These are phyloP conservation scores for Tetramorium simillimum DNA, from an alignment of 1,140 invertebrate genomes.

Conservation along the genomic window DNA sequence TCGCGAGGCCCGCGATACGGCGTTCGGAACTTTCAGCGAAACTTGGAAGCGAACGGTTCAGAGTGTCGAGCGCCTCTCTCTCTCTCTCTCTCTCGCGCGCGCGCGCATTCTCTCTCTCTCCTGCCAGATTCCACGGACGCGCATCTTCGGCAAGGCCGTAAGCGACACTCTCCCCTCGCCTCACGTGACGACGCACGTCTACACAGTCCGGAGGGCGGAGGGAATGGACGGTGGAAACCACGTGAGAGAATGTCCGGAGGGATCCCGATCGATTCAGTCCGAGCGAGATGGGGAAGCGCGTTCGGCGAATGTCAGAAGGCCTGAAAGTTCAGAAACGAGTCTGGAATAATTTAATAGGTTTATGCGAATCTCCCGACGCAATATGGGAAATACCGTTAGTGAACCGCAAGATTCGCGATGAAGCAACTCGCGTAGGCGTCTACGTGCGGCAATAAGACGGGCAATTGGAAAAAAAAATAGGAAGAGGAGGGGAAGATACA, in stretches of 20 bases:
- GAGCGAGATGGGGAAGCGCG: background rate
- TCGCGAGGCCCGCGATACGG: background rate
- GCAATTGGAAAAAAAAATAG: background rate
- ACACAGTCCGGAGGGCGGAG: background rate
- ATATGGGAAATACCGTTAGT: background rate
- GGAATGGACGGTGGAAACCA: background rate
- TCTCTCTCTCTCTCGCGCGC: background rate
- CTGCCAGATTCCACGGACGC: background rate
- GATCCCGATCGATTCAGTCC: constrained; percentile 10
- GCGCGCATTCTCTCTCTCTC: background rate
- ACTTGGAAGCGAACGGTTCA: background rate
- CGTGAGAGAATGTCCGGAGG: background rate
- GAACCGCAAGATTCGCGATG: background rate
- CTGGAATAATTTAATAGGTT: background rate
- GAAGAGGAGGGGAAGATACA: background rate
- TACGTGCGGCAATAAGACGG: background rate
- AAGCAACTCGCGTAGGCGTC: background rate
- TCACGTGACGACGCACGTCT: background rate
- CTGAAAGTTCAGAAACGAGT: background rate
- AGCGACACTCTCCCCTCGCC: background rate
- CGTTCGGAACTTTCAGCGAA: too few species aligned
- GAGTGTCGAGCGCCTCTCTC: background rate
- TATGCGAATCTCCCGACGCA: background rate
- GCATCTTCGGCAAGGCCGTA: background rate
- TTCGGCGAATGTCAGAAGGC: background rate